phyloP scores from a whole-genome alignment of 1,140 invertebrate species.

The Pseudachorutes palmiensis region DNA sequence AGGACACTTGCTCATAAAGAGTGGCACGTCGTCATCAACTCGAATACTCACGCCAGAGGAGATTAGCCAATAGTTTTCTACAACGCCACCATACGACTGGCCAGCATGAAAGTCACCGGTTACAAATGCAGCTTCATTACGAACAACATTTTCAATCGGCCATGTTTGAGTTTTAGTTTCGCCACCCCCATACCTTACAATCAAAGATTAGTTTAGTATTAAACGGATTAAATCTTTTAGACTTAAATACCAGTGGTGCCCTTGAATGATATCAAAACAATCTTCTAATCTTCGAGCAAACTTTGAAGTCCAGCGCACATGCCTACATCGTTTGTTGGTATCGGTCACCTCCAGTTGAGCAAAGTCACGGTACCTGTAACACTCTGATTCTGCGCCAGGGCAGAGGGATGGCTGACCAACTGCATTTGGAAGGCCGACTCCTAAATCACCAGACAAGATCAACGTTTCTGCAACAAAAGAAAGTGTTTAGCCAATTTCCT shows the following conservation, averaged over 20 bases:
- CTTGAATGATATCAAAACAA: background rate
- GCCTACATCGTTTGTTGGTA: background rate
- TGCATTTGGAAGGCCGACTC: background rate
- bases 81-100: slow-evolving; percentile 46
- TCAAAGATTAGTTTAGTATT: background rate
- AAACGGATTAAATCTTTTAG: background rate
- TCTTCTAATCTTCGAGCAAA: slow-evolving; percentile 6
- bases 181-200: slow-evolving; percentile 42
- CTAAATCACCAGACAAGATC: background rate
- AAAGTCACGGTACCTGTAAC: background rate
- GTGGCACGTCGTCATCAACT: slow-evolving; percentile 53
- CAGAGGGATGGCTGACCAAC: background rate
- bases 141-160: slow-evolving; percentile 42
- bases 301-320: background rate
- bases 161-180: slow-evolving; percentile 43
- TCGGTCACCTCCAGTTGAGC: background rate
- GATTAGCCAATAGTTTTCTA: slow-evolving; percentile 68
- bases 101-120: slow-evolving; percentile 40
- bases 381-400: background rate
- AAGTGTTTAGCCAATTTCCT: background rate
- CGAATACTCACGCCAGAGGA: slow-evolving; percentile 57
- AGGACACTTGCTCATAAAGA: slow-evolving; percentile 57
- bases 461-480: background rate
- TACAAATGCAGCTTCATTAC: slow-evolving; percentile 37
- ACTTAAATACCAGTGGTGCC: background rate